A percentile compares a stretch with the other conserved stretches of the same genome.
Conservation (phyloP, 2,888 invertebrate species). For the Creontiades dilutus region DNA sequence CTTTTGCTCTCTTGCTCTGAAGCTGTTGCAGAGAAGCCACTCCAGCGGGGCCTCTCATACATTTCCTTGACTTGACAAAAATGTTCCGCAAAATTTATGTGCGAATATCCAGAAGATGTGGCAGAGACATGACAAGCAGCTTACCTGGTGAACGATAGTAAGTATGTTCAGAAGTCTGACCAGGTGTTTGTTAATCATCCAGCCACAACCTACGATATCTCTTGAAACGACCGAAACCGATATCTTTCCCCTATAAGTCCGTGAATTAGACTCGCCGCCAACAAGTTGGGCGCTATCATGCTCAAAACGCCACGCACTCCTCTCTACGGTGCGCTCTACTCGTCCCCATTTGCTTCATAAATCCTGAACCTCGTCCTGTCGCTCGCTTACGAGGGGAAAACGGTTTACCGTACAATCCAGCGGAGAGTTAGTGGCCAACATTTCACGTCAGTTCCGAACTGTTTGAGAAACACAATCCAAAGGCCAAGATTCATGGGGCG, state of each 20-base stretch:
- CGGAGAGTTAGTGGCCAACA: conserved; percentile 69
- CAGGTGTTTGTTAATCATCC: too few relatives aligned
- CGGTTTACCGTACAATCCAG: conserved; percentile 66
- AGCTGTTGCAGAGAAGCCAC: too few relatives aligned
- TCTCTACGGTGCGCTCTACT: neutral
- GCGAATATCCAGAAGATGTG: too few relatives aligned
- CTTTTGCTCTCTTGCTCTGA: too few relatives aligned
- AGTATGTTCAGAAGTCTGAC: too few relatives aligned
- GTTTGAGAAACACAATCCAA: conserved; percentile 72
- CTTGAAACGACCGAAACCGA: neutral
- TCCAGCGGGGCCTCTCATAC: too few relatives aligned
- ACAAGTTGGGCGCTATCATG: conserved; percentile 18
- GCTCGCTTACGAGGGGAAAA: conserved; percentile 41
- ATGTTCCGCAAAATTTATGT: too few relatives aligned
- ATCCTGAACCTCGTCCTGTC: conserved; percentile 23
- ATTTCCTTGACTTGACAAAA: too few relatives aligned
- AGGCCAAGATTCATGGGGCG: conserved; percentile 68
- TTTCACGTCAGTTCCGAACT: conserved; percentile 72
- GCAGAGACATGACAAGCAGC: too few relatives aligned
- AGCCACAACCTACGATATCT: too few relatives aligned
- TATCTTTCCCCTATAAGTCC: neutral
- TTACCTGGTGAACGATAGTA: too few relatives aligned
- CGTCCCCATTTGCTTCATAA: conserved; percentile 44
- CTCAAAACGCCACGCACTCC: neutral
- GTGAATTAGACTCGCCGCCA: neutral